Evolutionary conservation across 2,113 vertebrate genomes (phyloP).

Genomic region (Epinephelus fuscoguttatus): DNA sequence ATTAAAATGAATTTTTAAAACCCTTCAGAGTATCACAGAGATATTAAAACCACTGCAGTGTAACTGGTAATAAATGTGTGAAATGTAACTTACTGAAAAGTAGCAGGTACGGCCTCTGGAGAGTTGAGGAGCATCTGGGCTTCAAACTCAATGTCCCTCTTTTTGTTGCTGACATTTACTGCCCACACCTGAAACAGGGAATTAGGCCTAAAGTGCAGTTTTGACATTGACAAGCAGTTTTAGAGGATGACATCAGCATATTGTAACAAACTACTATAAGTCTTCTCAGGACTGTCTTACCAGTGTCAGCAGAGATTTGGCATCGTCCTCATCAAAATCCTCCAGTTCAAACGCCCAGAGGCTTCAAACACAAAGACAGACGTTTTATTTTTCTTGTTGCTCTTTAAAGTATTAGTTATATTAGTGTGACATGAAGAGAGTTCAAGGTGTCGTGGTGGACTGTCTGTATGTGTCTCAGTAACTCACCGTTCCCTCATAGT

Average conservation of each 20-base stretch:
- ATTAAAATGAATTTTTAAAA: neutral
- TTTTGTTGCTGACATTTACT: slow-evolving; percentile 31
- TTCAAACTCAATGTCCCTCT: slow-evolving; percentile 5
- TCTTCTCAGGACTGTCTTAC: neutral
- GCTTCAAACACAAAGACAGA: neutral
- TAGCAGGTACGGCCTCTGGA: neutral
- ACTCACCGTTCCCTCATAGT: neutral
- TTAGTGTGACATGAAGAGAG: neutral
- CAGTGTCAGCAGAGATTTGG: slow-evolving; percentile 3
- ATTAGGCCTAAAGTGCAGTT: neutral
- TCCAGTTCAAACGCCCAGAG: slow-evolving; percentile 10
- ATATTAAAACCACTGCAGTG: slow-evolving; percentile 2
- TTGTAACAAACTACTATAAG: neutral
- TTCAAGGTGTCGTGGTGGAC: neutral
- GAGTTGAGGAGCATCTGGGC: neutral
- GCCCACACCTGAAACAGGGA: slow-evolving; percentile 19
- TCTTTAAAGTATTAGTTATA: neutral
- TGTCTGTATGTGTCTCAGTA: neutral
- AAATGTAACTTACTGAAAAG: slow-evolving; percentile 31
- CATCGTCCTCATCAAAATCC: neutral
- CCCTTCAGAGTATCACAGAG: neutral
- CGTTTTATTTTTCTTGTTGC: slow-evolving; percentile 1
- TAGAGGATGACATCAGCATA: neutral
- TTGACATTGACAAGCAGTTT: neutral
- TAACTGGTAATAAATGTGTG: slow-evolving; percentile 3